Evolutionary conservation across 2,797 vertebrate genomes (phyloP).

Genomic region (Pangasius macronema): DNA sequence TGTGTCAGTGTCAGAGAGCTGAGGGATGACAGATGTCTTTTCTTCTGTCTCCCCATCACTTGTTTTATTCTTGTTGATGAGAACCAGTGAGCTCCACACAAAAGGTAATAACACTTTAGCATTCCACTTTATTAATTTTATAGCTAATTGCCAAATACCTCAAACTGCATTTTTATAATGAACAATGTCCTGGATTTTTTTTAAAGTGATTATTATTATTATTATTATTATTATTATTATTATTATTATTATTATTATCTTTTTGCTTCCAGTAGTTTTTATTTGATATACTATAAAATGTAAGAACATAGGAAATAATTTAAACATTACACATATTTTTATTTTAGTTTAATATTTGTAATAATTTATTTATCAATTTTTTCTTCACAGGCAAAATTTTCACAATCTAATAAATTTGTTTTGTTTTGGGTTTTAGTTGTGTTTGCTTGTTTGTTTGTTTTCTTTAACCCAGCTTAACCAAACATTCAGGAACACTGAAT

Average conservation of each 20-base stretch:
- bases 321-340: not conserved
- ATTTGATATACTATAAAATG: not conserved
- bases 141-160: not conserved
- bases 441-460: not conserved
- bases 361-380: not conserved
- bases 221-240: not conserved
- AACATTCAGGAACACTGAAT: not conserved
- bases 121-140: not conserved
- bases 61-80: slow-evolving; percentile 54
- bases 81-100: slow-evolving; percentile 26
- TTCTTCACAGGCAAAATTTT: not conserved
- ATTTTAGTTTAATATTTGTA: not conserved
- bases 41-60: slow-evolving; percentile 61
- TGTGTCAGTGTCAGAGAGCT: not conserved
- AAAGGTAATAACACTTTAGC: not conserved
- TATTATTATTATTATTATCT: not conserved
- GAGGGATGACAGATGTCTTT: slow-evolving; percentile 45
- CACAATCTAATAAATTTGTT: not conserved
- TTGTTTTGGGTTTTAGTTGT: too few relatives aligned
- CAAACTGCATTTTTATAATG: not conserved
- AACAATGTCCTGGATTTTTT: not conserved
- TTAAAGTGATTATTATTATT: not conserved
- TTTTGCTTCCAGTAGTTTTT: not conserved
- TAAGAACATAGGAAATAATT: not conserved
- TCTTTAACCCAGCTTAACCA: not conserved